Base-by-base conservation (phyloP, 2,797 vertebrate genomes). In the Rachycentron canadum region DNA sequence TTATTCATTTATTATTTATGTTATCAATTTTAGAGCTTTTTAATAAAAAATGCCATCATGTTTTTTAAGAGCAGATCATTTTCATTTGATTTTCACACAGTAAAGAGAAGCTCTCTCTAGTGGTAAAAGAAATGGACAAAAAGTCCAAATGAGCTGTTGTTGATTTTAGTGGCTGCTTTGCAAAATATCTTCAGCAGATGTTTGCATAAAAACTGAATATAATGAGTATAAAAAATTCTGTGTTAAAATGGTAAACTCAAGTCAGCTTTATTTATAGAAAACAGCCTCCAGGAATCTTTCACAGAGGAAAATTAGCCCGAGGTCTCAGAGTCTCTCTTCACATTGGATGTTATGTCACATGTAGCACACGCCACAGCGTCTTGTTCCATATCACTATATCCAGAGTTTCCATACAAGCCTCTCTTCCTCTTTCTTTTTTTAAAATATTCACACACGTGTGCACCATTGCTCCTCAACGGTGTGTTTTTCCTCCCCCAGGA, bases 401-500 rank as follows among this genome's bases (percentile, higher is more conserved):
- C 10, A 21, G 8, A 47, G 1, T 16, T 62, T 75, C 45, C 57
- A 30, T 17, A 25, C 16, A 53, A 61, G 60, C 43, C 14, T 14
- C 23, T 52, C 63, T 63, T 78, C 45, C 32, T 72, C 3, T 41
- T 26, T 52, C 59, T 45, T 25, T 40, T 32, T 52, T 26, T 52
- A 25, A 61, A 32, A 30, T 60, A 8, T n/a, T 3, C 1, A 43
- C n/a, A 45, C 43, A 65, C 8, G 2, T 23, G 45, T 43, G 23
- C 1, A 21, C 8, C 26, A 7, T 34, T 21, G 2, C 47, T 36
- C 2, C 12, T 38, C 45, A 57, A 63, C 61, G 5, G 16, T 80
- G n/a, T 63, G 0, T 57, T 43, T 53, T 74, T 60, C 13, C 76
- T 0, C 72, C n/a, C 71, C 3, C 72, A 96, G 95, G 71, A 23